Evolutionary conservation across 2,113 vertebrate genomes (phyloP), one percentile per base, ranked within the genome.

Genomic region (Epinephelus lanceolatus): DNA sequence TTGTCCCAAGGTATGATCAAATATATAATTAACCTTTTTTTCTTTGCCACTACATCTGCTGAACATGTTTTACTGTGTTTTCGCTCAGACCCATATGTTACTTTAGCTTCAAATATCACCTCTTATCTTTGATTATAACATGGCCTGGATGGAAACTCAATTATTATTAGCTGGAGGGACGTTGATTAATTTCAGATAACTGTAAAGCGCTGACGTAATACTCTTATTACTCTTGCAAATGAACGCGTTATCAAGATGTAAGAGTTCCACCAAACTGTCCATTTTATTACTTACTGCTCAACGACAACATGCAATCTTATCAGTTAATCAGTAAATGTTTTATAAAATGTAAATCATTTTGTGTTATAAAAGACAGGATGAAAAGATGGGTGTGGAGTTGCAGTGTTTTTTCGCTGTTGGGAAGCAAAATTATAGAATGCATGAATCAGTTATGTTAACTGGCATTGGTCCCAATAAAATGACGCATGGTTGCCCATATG

Each of bases 161-260:
- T 90, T 90, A 92, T 81, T 78, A 79, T 81, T 63, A 68, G 80
- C 88, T 80, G 18, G 60, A 69, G 67, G 81, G 70, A 74, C 65
- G 47, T 79, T 63, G 73, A 83, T 87, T 85, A 75, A 90, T 88
- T 90, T 86, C 69, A 87, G 88, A 88, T 90, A 85, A 90, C 49
- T 81, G 71, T 12, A 77, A 82, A 37, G 21, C 74, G 56, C 49
- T 80, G 76, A 83, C 8, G 42, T 79, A 60, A 71, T 84, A 23
- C 19, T 81, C 37, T 75, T 81, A 62, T 74, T 76, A 60, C 65
- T 59, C 37, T 73, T 71, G 47, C 25, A 76, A 85, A 81, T 83
- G 33, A 72, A 84, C 15, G 2, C 6, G 4, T 69, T 85, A 76
- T 88, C 80, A 79, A 83, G 66, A 83, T 85, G 63, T 53, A 42